Conservation (phyloP, 2,888 invertebrate genomes). For the Heteropelma amictum region DNA sequence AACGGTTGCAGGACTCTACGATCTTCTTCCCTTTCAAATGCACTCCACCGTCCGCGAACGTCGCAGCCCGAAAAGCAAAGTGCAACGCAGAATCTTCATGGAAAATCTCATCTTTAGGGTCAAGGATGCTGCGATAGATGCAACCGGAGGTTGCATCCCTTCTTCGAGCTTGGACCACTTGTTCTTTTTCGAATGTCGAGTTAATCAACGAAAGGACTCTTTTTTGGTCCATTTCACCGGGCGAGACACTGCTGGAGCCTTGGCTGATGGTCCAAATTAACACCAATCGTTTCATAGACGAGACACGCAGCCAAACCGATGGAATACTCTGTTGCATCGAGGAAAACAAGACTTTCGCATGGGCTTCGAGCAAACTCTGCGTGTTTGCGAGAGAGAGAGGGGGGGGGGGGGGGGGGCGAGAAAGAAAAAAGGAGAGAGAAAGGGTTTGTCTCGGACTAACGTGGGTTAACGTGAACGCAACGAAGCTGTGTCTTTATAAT, state of each 20-base stretch:
- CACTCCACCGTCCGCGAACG: no score
- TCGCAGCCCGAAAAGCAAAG: no score
- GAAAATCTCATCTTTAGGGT: no score
- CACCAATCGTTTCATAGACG: neutral
- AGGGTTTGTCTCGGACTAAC: slow-evolving; percentile 47
- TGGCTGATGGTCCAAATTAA: slow-evolving; percentile 16
- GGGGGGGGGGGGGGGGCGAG: neutral
- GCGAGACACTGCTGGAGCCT: neutral
- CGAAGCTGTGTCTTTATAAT: slow-evolving; percentile 21
- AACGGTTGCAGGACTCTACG: no score
- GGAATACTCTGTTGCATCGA: slow-evolving; percentile 24
- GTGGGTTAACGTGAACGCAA: slow-evolving; percentile 53
- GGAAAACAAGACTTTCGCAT: slow-evolving; percentile 55
- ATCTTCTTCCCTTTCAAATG: no score
- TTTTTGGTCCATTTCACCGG: neutral
- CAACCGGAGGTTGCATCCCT: no score
- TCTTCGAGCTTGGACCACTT: no score
- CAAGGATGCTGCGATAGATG: no score
- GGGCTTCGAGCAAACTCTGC: slow-evolving; percentile 36
- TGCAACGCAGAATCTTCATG: no score
- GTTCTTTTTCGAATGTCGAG: no score
- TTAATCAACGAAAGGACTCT: neutral
- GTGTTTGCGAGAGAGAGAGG: neutral
- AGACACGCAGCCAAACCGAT: slow-evolving; percentile 1
- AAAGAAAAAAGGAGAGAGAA: neutral